Base-by-base conservation (phyloP, 2,888 invertebrate genomes). In the Panopea generosa region DNA sequence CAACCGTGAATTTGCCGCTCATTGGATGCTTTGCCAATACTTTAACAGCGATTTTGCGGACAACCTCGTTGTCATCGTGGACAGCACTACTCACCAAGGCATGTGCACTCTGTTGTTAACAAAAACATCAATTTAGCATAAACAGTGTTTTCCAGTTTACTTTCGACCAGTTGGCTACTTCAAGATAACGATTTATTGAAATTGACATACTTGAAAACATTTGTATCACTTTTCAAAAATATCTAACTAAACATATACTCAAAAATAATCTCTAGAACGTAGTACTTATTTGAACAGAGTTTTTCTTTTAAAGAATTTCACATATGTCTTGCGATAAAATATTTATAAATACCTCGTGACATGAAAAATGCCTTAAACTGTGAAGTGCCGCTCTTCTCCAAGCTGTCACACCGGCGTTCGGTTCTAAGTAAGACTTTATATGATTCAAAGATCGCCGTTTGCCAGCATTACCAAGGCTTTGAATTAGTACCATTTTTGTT, bases 401-500 rank as follows among this genome's bases (percentile, higher is more conserved):
- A 3, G 82, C 82, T 1, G 82, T 72, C 9, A 74, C 66, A 1
- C 82, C 85, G 20, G 59, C 65, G 24, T 84, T 83, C 14, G 83
- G 83, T 60, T 81, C 74, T 63, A 84, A 69, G 63, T 84, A 86
- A 4, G 82, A 84, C 43, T 75, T 33, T 4, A 87, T 81, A 22
- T 84, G 85, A 0, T 57, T 53, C 0, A 84, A 55, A 33, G 87
- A 86, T 11, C 83, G 61, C 20, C 77, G 55, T 53, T 82, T 72
- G 2, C 82, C 87, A 6, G 87, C 84, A 56, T 87, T 87, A 0
- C 87, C 87, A 11, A 87, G 68, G n/a, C 75, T 68, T 53, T 87
- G 83, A 0, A 87, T 43, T 9, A 87, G 67, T 0, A 84, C 77
- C 68, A 83, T 79, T 69, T 86, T 86, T 2, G 83, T 78, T 20